Evolutionary conservation across 1,140 invertebrate genomes (phyloP), one percentile per base, ranked within the genome.

Genomic region (Plectrocnemia conspersa): DNA sequence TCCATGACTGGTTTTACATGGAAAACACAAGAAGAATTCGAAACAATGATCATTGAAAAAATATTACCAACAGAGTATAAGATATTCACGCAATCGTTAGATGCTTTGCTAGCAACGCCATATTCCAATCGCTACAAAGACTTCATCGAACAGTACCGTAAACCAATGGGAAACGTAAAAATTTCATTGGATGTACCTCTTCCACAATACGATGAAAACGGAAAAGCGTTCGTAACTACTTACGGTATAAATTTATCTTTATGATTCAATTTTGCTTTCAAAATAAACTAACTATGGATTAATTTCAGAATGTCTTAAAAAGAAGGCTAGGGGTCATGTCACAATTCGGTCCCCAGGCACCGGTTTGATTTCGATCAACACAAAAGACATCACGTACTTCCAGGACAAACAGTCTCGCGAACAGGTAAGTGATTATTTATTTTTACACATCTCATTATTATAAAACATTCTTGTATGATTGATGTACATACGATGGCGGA

Each of bases 301-400:
- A n/a, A 54, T 52, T 56, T 38, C 52, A 88, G 89, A 85, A 65
- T 85, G 81, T 65, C 66, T 81, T 41, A 77, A 89, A 54, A 95
- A 94, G 70, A 71, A 68, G 41, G 77, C 85, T 1, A 72, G 75
- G 62, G 91, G 73, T 1, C 66, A 76, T 61, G 86, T 90, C 1
- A 85, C 77, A 32, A 68, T 91, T 13, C 69, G 68, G 47, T 82
- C 79, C 6, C 84, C 90, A 45, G 93, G 93, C 13, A 83, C 85
- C 25, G 93, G 93, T 10, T 78, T 84, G 64, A 81, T 96, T 50
- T 80, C 69, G 18, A 88, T 97, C 35, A 95, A 97, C 74, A 87
- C 83, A 13, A 61, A 84, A 63, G 80, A 83, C 63, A 79, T 93
- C n/a, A 76, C 75, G 1, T 93, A 89, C 66, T 92, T 93, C 66